Evolutionary conservation across 1,140 invertebrate species (phyloP), one percentile per base, ranked within the genome.

Genomic region (Drosophila pallidifrons): DNA sequence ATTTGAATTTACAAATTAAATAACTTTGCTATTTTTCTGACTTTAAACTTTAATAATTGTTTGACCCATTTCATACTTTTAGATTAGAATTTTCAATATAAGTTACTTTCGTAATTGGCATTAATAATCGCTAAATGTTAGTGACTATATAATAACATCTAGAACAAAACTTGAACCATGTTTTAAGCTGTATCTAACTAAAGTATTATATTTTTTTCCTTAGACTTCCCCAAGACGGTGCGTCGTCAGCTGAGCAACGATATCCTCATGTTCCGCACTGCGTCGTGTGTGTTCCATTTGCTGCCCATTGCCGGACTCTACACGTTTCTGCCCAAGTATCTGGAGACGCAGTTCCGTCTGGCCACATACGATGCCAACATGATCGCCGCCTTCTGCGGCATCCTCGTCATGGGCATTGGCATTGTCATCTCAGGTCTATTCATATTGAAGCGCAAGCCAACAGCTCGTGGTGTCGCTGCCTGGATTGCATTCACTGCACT

Each of bases 261-360:
- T 86, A 97, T 99, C 72, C 94, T 98, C 25, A 97, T 98, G 95
- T 96, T 96, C 91, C 94, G 97, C 15, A 98, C 97, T 7, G 96
- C 97, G 3, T 97, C 96, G 76, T 97, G 96, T 63, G 97, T 98
- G 13, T 94, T 99, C 6, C 97, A 98, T 89, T 95, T 98, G 79
- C 94, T 98, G 83, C 97, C 97, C 45, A 97, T 98, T 77, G 96
- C 97, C 64, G 98, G 97, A 3, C 94, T 98, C 6, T 98, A 98
- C 93, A 98, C 97, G 46, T 99, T 98, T 93, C 94, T 98, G 80
- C 98, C 98, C 54, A 99, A 99, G 93, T 99, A 98, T 93, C 93
- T 99, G 75, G 97, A 98, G 94, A 96, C 96, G 52, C 97, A 98
- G 94, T 99, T 98, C 93, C 94, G 96, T 70, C 93, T 98, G 81